phyloP scores from a whole-genome alignment of 1,140 invertebrate genomes.

The Diuraphis noxia region DNA sequence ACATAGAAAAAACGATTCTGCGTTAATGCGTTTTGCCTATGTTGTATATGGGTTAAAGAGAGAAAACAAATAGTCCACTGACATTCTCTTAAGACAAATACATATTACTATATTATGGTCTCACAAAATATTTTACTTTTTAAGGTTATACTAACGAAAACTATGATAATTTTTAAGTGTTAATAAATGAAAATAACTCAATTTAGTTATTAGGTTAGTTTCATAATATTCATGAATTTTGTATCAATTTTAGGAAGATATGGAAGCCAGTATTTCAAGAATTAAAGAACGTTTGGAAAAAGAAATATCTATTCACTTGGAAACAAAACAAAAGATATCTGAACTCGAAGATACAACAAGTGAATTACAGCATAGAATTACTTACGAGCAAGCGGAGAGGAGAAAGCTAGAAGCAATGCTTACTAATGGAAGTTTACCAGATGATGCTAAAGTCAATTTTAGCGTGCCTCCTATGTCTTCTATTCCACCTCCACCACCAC shows the following conservation, averaged over 20 bases:
- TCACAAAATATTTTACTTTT: neutral
- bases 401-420: slow-evolving; percentile 81
- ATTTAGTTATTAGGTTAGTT: too few relatives aligned
- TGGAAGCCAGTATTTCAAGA: slow-evolving; percentile 79
- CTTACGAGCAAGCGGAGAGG: slow-evolving; percentile 79
- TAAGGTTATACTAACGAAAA: neutral
- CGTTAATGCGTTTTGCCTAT: too few relatives aligned
- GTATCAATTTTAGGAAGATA: slow-evolving; percentile 72
- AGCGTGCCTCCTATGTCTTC: neutral
- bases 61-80: too few relatives aligned
- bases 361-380: slow-evolving; percentile 75
- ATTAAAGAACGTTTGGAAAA: slow-evolving; percentile 88
- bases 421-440: slow-evolving; percentile 84
- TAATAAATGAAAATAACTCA: too few relatives aligned
- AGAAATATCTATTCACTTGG: slow-evolving; percentile 83
- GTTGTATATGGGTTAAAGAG: too few relatives aligned
- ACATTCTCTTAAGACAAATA: too few relatives aligned
- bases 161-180: neutral
- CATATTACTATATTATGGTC: neutral
- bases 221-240: neutral
- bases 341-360: slow-evolving; percentile 75
- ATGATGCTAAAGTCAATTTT: slow-evolving; percentile 80
- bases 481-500: slow-evolving; percentile 60
- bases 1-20: too few relatives aligned
- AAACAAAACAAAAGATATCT: slow-evolving; percentile 78